Conservation (phyloP, 1,140 invertebrate species). For the Orius insidiosus region DNA sequence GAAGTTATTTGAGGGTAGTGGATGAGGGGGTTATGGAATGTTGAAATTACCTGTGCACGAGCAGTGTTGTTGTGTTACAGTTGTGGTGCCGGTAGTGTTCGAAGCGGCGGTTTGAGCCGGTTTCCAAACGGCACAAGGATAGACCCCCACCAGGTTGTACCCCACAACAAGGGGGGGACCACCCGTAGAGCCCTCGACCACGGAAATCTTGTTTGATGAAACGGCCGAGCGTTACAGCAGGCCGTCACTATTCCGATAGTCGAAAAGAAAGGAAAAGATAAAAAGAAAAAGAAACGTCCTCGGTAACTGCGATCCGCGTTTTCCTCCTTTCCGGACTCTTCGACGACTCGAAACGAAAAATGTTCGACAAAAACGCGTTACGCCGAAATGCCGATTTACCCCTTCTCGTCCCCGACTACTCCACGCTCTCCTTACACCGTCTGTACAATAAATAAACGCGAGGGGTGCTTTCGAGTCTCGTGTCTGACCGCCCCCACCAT, state of each 20-base stretch:
- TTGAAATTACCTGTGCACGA: conserved; percentile 9
- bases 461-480: conserved; percentile 5
- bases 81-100: conserved; percentile 22
- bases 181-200: conserved; percentile 12
- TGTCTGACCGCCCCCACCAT: conserved; percentile 4
- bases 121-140: conserved; percentile 35
- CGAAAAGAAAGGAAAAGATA: not conserved
- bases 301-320: not conserved
- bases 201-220: conserved; percentile 18
- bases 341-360: not conserved
- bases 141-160: conserved; percentile 36
- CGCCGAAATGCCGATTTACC: not conserved
- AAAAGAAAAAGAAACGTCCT: not conserved
- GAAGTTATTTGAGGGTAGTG: no score
- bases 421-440: conserved; percentile 11
- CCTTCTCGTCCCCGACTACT: conserved; percentile 5
- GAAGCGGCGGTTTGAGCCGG: conserved; percentile 21
- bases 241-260: not conserved
- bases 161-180: conserved; percentile 24
- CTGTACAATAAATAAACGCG: conserved; percentile 21
- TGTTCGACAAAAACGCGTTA: not conserved
- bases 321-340: not conserved
- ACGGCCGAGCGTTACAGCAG: no score
- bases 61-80: not conserved
- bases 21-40: no score